phyloP scores from a whole-genome alignment of 2,113 vertebrate genomes.

The Capricornis sumatraensis region DNA sequence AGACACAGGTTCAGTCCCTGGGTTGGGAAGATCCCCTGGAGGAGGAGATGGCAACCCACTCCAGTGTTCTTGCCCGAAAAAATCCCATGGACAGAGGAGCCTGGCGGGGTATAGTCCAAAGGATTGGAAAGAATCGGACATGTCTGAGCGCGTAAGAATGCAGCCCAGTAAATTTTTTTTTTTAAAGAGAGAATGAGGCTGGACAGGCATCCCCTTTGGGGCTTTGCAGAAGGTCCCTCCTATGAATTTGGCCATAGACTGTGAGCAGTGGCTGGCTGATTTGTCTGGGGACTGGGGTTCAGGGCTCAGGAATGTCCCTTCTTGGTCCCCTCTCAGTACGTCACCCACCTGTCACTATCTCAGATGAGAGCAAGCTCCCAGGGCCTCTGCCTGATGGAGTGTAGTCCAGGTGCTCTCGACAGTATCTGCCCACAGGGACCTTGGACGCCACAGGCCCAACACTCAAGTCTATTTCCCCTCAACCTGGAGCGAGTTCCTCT shows the following conservation, averaged over 20 bases:
- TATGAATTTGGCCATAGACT: neutral
- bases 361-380: neutral
- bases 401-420: neutral
- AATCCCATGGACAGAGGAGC: neutral
- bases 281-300: neutral
- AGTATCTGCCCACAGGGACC: neutral
- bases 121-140: neutral
- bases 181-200: neutral
- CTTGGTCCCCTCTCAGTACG: neutral
- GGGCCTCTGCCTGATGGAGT: neutral
- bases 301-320: neutral
- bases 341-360: neutral
- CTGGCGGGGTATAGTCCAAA: neutral
- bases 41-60: neutral
- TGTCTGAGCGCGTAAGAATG: neutral
- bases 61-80: neutral
- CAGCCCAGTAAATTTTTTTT: neutral
- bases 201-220: rapidly evolving
- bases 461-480: neutral
- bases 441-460: neutral
- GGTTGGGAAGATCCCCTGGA: neutral
- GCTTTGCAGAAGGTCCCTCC: neutral
- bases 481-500: neutral
- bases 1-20: neutral
- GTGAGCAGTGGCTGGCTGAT: neutral